A percentile compares a stretch with the other conserved stretches of the same genome.
Conservation (phyloP, 2,113 vertebrate species). For the Uria aalge region DNA sequence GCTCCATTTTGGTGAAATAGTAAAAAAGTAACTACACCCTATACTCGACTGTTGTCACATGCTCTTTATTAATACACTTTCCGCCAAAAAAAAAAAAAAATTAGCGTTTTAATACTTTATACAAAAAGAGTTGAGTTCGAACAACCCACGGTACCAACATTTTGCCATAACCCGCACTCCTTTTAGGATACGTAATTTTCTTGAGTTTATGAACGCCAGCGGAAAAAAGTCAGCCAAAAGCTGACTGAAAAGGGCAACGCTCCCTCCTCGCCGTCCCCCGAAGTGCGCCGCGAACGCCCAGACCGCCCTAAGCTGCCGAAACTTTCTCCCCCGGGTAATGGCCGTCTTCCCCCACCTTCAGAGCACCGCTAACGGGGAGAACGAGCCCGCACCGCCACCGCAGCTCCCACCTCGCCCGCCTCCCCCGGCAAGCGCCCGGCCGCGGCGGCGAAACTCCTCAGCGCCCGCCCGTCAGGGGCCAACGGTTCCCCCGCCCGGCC, state of each 20-base stretch:
- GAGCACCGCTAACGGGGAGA: neutral
- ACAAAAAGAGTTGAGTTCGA: neutral
- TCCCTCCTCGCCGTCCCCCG: accelerated
- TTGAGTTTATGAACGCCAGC: neutral
- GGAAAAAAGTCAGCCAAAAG: neutral
- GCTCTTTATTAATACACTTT: neutral
- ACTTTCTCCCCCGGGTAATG: neutral
- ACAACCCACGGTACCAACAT: neutral
- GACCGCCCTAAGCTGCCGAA: neutral
- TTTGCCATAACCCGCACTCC: neutral
- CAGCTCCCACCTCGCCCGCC: neutral
- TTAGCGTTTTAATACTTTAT: accelerated
- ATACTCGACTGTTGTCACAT: neutral
- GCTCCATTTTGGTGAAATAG: conserved; percentile 54
- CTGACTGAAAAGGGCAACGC: neutral
- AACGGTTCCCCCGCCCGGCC: neutral
- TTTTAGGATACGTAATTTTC: accelerated
- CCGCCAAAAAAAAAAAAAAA: neutral
- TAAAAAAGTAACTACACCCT: conserved; percentile 4
- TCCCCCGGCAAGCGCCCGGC: neutral
- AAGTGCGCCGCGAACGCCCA: neutral
- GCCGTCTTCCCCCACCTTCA: neutral
- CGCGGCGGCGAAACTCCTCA: neutral
- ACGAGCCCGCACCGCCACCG: neutral
- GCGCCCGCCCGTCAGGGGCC: neutral